A percentile compares a stretch with the other conserved stretches of the same genome.
These are phyloP conservation scores for Melanocharis versteri DNA, from an alignment of 2,113 vertebrate species.

Conservation along the genomic window DNA sequence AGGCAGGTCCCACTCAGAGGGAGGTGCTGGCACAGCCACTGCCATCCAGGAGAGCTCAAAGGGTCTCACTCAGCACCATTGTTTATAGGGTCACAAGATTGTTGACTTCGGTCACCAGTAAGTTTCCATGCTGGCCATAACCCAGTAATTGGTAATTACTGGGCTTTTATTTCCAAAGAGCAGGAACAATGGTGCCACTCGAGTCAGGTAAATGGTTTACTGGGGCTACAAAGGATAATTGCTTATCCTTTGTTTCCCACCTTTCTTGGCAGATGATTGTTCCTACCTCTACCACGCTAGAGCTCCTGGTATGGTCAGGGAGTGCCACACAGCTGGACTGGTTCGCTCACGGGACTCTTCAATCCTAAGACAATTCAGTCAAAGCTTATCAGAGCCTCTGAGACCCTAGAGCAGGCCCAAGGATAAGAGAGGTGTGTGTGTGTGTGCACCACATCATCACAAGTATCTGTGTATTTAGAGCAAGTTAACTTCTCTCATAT, in stretches of 20 bases:
- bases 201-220: background rate
- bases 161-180: background rate
- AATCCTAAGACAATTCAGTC: background rate
- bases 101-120: background rate
- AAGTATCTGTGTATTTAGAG: background rate
- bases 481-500: background rate
- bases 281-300: background rate
- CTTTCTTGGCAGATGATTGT: background rate
- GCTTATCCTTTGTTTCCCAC: background rate
- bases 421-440: background rate
- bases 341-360: background rate
- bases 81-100: background rate
- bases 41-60: background rate
- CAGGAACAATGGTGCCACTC: background rate
- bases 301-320: background rate
- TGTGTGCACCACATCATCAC: background rate
- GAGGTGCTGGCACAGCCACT: background rate
- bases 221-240: background rate
- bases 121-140: background rate
- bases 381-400: background rate
- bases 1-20: background rate
- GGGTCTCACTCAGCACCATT: background rate
- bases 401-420: background rate
- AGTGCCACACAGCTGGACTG: background rate
- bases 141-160: background rate